Conservation (phyloP, 2,797 vertebrate genomes). For the Microhierax caerulescens region DNA sequence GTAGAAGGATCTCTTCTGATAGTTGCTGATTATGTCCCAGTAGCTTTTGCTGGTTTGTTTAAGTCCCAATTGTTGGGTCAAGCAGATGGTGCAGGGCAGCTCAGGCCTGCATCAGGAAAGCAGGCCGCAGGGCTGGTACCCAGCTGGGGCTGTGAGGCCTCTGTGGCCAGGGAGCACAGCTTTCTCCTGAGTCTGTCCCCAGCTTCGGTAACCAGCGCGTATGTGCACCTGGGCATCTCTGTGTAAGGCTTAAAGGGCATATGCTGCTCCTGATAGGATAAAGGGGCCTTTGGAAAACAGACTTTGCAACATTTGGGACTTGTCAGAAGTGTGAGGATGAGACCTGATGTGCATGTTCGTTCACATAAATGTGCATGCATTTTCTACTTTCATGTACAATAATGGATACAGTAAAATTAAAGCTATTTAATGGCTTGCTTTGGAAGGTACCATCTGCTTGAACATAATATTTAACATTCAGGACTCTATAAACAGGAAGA, state of each 20-base stretch:
- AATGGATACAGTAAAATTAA: neutral
- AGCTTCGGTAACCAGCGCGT: neutral
- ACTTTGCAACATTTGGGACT: neutral
- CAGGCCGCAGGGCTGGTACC: neutral
- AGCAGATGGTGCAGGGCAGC: neutral
- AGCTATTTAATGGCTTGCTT: neutral
- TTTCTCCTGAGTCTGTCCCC: neutral
- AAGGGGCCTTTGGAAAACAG: neutral
- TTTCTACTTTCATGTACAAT: neutral
- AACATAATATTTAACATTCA: conserved; percentile 71
- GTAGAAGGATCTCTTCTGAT: neutral
- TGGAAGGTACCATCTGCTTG: conserved; percentile 30
- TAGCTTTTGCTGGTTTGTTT: neutral
- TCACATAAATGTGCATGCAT: neutral
- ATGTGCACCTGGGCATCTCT: neutral
- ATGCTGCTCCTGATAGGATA: neutral
- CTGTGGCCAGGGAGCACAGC: neutral
- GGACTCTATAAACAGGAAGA: conserved; percentile 89
- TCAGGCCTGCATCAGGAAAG: neutral
- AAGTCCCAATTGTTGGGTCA: neutral
- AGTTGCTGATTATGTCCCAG: neutral
- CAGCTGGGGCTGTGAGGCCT: neutral
- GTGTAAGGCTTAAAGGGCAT: neutral
- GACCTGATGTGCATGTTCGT: neutral
- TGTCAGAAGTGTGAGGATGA: neutral